phyloP scores from a whole-genome alignment of 1,140 invertebrate species.

The Drosophila bocqueti region DNA sequence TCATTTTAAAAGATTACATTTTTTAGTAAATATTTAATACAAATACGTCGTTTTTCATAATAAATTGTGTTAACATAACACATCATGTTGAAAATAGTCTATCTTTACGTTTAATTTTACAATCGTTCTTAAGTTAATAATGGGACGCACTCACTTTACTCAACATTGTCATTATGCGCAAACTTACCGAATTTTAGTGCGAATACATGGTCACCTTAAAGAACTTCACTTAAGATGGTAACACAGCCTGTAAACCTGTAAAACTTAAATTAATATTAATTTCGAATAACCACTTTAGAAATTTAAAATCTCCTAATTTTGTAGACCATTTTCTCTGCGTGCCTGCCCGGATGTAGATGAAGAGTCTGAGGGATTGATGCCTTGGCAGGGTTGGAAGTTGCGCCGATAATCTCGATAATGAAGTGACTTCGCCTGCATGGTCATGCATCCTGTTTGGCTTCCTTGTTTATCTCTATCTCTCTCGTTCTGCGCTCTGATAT shows the following conservation, averaged over 20 bases:
- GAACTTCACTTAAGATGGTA: background rate
- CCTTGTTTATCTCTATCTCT: constrained; percentile 48
- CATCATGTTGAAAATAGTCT: background rate
- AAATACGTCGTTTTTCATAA: too few relatives aligned
- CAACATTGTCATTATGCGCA: too few relatives aligned
- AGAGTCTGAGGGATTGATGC: constrained; percentile 54
- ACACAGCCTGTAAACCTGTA: background rate
- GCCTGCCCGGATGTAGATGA: constrained; percentile 24
- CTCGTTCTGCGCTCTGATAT: constrained; percentile 70
- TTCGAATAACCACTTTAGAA: background rate
- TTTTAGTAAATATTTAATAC: too few relatives aligned
- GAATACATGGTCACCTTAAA: background rate
- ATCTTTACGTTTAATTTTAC: background rate
- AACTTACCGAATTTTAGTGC: background rate
- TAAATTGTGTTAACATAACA: too few relatives aligned
- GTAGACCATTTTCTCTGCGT: constrained; percentile 6
- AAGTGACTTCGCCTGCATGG: constrained; percentile 79
- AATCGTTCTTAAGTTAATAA: background rate
- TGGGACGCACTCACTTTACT: background rate
- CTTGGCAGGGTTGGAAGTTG: constrained; percentile 72
- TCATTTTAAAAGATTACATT: background rate
- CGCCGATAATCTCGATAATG: constrained; percentile 83
- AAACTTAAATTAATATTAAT: background rate
- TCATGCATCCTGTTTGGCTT: constrained; percentile 73
- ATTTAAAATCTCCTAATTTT: background rate